These are phyloP conservation scores for Melanaphis sacchari DNA, from an alignment of 1,140 invertebrate genomes.

Conservation along the genomic window DNA sequence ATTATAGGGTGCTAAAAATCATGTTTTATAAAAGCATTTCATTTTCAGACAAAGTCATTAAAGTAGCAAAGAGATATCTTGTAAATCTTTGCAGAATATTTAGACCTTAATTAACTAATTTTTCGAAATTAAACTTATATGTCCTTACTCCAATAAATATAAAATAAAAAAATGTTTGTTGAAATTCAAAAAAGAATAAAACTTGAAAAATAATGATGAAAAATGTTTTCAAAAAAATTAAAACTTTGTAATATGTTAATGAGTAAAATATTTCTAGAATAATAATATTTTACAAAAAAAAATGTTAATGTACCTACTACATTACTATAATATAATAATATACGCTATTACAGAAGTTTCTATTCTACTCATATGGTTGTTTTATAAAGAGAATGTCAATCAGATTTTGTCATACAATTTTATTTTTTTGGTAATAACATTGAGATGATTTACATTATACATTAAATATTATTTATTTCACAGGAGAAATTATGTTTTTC, in stretches of 20 bases:
- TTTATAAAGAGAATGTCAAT: background rate
- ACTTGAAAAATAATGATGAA: background rate
- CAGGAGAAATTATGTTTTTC: slow-evolving; percentile 59
- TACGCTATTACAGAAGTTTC: too few relatives aligned
- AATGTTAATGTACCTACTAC: background rate
- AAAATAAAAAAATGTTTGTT: background rate
- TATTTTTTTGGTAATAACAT: background rate
- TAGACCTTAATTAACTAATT: background rate
- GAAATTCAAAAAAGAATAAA: background rate
- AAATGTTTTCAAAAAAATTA: background rate
- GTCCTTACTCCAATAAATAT: background rate
- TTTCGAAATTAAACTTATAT: background rate
- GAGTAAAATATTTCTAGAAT: background rate
- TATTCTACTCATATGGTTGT: too few relatives aligned
- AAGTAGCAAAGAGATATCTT: background rate
- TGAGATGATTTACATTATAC: background rate
- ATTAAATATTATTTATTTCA: background rate
- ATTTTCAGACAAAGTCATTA: background rate
- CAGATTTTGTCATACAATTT: background rate
- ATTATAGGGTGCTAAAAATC: background rate
- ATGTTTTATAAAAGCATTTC: background rate
- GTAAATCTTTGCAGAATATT: background rate
- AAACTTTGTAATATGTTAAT: background rate
- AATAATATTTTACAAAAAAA: background rate
- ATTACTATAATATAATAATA: too few relatives aligned